phyloP scores from a whole-genome alignment of 1,140 invertebrate species.

The Drosophila repletoides region DNA sequence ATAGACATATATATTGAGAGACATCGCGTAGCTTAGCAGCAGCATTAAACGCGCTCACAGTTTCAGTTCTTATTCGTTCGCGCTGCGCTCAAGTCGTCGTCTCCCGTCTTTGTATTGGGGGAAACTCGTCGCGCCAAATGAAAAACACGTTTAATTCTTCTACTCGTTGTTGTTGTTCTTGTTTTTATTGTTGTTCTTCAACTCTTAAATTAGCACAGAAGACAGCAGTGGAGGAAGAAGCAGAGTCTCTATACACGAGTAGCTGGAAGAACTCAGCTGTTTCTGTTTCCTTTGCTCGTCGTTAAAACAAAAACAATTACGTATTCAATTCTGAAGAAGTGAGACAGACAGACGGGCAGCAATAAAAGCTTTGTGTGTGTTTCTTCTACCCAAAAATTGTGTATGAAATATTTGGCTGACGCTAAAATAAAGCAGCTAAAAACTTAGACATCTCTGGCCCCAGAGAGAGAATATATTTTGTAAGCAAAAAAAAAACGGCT shows the following conservation, averaged over 20 bases:
- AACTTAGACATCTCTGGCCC: constrained; percentile 2
- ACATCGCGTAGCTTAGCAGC: constrained; percentile 34
- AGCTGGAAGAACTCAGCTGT: constrained; percentile 12
- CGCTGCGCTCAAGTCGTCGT: constrained; percentile 45
- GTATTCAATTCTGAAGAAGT: constrained; percentile 18
- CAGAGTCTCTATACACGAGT: constrained; percentile 4
- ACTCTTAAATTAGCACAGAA: constrained; percentile 23
- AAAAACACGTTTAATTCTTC: constrained; percentile 36
- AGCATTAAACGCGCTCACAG: constrained; percentile 32
- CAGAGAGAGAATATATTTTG: neutral
- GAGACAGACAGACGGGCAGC: neutral
- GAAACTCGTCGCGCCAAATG: constrained; percentile 37
- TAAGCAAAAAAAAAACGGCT: neutral
- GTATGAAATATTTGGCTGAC: constrained; percentile 21
- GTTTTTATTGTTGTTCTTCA: constrained; percentile 1
- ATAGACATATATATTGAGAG: constrained; percentile 2
- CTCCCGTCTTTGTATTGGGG: constrained; percentile 10
- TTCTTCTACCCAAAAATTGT: neutral
- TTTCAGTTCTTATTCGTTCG: constrained; percentile 69
- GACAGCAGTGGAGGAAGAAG: neutral
- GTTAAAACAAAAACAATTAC: constrained; percentile 30
- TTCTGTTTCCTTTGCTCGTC: neutral
- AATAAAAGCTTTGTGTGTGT: neutral
- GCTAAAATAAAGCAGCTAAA: constrained; percentile 34
- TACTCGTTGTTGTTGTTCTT: neutral